phyloP scores from a whole-genome alignment of 2,113 vertebrate species.

The Hippocampus abdominalis region DNA sequence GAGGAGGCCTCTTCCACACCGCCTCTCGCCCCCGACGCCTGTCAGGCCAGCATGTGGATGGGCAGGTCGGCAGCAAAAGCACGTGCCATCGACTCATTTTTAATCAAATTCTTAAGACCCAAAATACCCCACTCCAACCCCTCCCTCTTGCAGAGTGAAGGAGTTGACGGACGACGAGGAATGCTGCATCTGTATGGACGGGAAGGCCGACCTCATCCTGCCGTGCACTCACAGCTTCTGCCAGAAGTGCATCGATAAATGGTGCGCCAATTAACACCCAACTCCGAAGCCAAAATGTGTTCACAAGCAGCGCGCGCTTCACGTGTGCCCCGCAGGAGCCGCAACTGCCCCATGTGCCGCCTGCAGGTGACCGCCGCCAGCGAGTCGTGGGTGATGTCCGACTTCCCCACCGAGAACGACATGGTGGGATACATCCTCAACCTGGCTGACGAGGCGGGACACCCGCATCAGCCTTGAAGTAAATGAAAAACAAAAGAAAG shows the following conservation, averaged over 20 bases:
- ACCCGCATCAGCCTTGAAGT: slow-evolving; percentile 84
- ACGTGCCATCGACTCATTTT: too few species aligned
- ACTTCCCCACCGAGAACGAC: slow-evolving; percentile 92
- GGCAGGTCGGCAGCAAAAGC: slow-evolving; percentile 77
- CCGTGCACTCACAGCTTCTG: slow-evolving; percentile 97
- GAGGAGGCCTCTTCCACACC: slow-evolving; percentile 70
- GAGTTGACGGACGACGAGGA: slow-evolving; percentile 95
- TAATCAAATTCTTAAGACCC: too few species aligned
- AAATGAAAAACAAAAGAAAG: neutral
- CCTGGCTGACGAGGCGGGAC: slow-evolving; percentile 90
- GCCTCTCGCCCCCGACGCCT: slow-evolving; percentile 77
- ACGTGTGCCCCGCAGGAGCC: slow-evolving; percentile 77
- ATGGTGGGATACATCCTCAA: slow-evolving; percentile 93
- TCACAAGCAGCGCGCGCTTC: too few species aligned
- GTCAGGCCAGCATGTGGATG: slow-evolving; percentile 97
- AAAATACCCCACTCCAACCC: neutral
- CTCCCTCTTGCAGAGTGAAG: slow-evolving; percentile 80
- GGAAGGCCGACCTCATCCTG: slow-evolving; percentile 90
- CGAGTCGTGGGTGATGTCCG: slow-evolving; percentile 96
- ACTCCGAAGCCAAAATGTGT: neutral
- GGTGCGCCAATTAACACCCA: slow-evolving; percentile 67
- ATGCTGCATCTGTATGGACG: slow-evolving; percentile 98
- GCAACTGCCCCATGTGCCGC: slow-evolving; percentile 94
- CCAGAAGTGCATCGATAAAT: slow-evolving; percentile 98
- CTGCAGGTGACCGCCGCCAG: slow-evolving; percentile 88